Conservation (phyloP, 2,797 vertebrate genomes). For the Falco novaeseelandiae region DNA sequence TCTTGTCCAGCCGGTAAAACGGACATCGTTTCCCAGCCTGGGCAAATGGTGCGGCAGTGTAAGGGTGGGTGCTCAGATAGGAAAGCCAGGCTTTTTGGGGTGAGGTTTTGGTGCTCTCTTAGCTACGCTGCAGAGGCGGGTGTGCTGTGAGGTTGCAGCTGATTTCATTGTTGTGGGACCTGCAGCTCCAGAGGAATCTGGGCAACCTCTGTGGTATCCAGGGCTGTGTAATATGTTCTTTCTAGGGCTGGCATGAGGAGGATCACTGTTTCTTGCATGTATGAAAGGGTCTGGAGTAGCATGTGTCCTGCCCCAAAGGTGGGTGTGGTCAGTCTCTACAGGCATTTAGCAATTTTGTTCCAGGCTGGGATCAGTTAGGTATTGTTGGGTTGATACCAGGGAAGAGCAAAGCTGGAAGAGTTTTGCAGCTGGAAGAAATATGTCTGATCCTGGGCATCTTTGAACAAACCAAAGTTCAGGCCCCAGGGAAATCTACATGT, state of each 20-base stretch:
- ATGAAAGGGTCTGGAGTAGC: neutral
- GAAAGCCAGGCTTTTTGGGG: neutral
- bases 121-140: neutral
- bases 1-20: neutral
- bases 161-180: neutral
- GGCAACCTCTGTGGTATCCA: neutral
- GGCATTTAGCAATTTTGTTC: neutral
- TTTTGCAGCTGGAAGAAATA: neutral
- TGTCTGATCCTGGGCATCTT: neutral
- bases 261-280: fast-evolving
- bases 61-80: neutral
- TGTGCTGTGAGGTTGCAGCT: neutral
- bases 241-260: neutral
- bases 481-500: neutral
- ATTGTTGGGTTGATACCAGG: neutral
- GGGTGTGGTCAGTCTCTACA: neutral
- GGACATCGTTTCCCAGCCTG: neutral
- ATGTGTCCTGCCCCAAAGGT: neutral
- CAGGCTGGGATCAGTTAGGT: neutral
- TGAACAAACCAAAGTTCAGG: neutral
- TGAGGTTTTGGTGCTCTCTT: neutral
- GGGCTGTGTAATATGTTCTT: neutral
- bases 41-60: neutral
- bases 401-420: neutral
- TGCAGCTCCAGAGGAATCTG: neutral